These are phyloP conservation scores for Cisticola juncidis DNA, from an alignment of 2,113 vertebrate genomes.

Conservation along the genomic window DNA sequence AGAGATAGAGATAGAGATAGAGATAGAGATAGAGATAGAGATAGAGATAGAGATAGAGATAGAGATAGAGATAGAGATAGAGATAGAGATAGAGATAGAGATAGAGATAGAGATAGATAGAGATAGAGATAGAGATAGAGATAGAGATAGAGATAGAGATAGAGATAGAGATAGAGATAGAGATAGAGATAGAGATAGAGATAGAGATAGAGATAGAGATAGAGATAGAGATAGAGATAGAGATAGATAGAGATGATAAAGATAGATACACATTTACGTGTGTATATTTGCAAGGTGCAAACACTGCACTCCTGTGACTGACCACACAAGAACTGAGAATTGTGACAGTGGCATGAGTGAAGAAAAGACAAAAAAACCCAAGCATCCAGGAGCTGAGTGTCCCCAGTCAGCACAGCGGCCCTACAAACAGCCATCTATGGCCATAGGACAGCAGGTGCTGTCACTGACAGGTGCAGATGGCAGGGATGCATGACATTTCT, in stretches of 20 bases:
- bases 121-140: too few species aligned
- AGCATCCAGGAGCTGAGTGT: background rate
- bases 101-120: too few species aligned
- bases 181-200: too few species aligned
- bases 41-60: too few species aligned
- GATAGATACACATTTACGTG: background rate
- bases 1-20: too few species aligned
- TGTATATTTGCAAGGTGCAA: background rate
- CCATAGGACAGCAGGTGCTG: slow-evolving; percentile 80
- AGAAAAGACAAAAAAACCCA: background rate
- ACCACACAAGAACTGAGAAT: slow-evolving; percentile 5
- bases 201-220: too few species aligned
- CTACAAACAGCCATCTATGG: slow-evolving; percentile 78
- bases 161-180: too few species aligned
- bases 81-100: too few species aligned
- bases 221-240: background rate
- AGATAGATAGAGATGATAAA: too few species aligned
- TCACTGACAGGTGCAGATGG: slow-evolving; percentile 78
- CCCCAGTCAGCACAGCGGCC: background rate
- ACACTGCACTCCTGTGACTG: background rate
- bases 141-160: too few species aligned
- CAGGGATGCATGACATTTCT: slow-evolving; percentile 77
- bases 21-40: too few species aligned
- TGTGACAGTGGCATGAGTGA: background rate
- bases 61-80: too few species aligned